Conservation (phyloP, 2,797 vertebrate genomes). For the Macroramphosus scolopax region DNA sequence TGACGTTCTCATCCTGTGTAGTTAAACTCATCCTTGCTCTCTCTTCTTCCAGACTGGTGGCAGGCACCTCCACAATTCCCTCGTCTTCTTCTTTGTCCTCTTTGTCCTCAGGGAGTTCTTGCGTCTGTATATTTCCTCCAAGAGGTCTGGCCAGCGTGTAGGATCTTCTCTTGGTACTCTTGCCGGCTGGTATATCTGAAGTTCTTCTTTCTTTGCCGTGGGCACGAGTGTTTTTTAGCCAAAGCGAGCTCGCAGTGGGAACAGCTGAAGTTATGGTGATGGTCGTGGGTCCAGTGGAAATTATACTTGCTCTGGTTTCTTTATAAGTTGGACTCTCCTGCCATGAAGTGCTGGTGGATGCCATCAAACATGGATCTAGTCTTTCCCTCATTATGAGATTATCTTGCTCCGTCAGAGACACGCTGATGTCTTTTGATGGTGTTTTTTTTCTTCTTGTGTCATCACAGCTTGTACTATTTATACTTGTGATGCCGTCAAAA, state of each 20-base stretch:
- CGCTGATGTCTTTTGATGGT: not conserved
- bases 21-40: no score
- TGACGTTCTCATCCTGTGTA: no score
- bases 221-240: no score
- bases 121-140: not conserved
- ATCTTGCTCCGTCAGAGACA: slow-evolving; percentile 2
- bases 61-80: not conserved
- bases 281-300: slow-evolving; percentile 31
- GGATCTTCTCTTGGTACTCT: slow-evolving; percentile 3
- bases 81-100: not conserved
- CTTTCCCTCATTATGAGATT: not conserved
- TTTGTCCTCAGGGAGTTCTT: slow-evolving; percentile 5
- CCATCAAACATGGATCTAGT: no score
- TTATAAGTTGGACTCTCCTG: slow-evolving; percentile 21
- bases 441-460: slow-evolving; percentile 10
- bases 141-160: not conserved
- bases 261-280: slow-evolving; percentile 36
- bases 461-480: slow-evolving; percentile 1
- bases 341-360: not conserved
- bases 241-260: slow-evolving; percentile 6
- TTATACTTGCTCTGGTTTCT: slow-evolving; percentile 35
- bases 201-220: slow-evolving; percentile 7
- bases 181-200: slow-evolving; percentile 1
- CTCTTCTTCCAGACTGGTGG: slow-evolving; percentile 12
- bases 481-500: slow-evolving; percentile 5